Conservation (phyloP, 2,888 invertebrate genomes). For the Apamea monoglypha region DNA sequence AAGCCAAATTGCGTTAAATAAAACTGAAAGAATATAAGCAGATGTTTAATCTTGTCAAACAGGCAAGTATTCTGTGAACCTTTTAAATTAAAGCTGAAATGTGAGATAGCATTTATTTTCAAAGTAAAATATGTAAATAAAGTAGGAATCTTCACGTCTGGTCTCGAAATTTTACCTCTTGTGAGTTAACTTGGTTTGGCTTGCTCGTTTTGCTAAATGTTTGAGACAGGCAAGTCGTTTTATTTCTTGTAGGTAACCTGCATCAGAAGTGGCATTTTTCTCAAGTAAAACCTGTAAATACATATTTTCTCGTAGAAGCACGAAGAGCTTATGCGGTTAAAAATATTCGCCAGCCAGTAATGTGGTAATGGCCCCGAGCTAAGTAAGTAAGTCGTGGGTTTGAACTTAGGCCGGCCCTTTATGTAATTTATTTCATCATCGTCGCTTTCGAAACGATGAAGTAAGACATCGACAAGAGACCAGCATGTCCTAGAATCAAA, state of each 20-base stretch:
- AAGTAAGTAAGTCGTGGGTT: not conserved
- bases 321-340: no score
- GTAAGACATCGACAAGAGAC: not conserved
- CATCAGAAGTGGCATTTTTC: not conserved
- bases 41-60: slow-evolving; percentile 42
- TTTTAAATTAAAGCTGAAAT: slow-evolving; percentile 54
- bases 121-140: slow-evolving; percentile 57
- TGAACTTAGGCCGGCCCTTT: not conserved
- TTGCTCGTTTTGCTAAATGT: slow-evolving; percentile 40
- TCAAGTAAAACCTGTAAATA: not conserved
- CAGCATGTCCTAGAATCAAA: not conserved
- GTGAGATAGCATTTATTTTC: slow-evolving; percentile 53
- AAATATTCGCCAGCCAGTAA: not conserved
- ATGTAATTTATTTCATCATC: not conserved
- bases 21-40: slow-evolving; percentile 29
- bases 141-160: slow-evolving; percentile 29
- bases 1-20: slow-evolving; percentile 37
- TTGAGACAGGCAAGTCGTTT: slow-evolving; percentile 21
- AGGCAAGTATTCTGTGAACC: slow-evolving; percentile 32
- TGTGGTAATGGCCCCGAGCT: not conserved
- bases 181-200: slow-evolving; percentile 27
- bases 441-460: not conserved
- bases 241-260: slow-evolving; percentile 3
- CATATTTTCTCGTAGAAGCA: not conserved
- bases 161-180: slow-evolving; percentile 32